Evolutionary conservation across 2,888 invertebrate genomes (phyloP).

Genomic region (Hirtodrosophila confusa): DNA sequence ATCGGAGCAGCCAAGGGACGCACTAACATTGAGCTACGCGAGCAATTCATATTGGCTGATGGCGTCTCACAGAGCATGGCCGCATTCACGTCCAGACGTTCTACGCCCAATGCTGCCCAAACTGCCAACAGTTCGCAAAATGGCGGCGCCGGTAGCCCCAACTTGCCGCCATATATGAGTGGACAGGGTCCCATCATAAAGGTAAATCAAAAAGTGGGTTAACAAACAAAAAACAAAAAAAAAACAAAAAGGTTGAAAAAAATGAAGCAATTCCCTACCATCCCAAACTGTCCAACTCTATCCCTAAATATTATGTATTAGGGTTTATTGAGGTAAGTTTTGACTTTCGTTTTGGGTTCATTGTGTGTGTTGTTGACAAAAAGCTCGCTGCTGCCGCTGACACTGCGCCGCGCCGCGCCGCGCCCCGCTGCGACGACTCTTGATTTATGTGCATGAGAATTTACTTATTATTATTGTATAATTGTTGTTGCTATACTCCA

Average conservation of each 20-base stretch:
- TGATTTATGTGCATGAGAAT: slow-evolving; percentile 72
- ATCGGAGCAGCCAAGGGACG: slow-evolving; percentile 95
- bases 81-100: slow-evolving; percentile 97
- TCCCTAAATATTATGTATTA: slow-evolving; percentile 15
- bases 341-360: slow-evolving; percentile 60
- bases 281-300: slow-evolving; percentile 14
- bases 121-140: slow-evolving; percentile 83
- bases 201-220: slow-evolving; percentile 86
- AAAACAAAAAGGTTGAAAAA: slow-evolving; percentile 14
- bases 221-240: slow-evolving; percentile 29
- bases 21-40: slow-evolving; percentile 99
- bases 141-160: slow-evolving; percentile 83
- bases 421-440: slow-evolving; percentile 46
- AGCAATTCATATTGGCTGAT: slow-evolving; percentile 99
- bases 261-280: slow-evolving; percentile 1
- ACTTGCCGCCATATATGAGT: slow-evolving; percentile 85
- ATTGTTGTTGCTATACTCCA: slow-evolving; percentile 55
- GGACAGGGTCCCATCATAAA: slow-evolving; percentile 96
- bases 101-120: slow-evolving; percentile 90
- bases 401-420: slow-evolving; percentile 32
- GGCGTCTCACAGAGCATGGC: slow-evolving; percentile 99
- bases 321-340: slow-evolving; percentile 62
- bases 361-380: slow-evolving; percentile 78
- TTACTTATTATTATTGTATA: slow-evolving; percentile 43
- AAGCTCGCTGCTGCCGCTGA: slow-evolving; percentile 55